Evolutionary conservation across 2,888 invertebrate species (phyloP).

Genomic region (Philereme vetulata): DNA sequence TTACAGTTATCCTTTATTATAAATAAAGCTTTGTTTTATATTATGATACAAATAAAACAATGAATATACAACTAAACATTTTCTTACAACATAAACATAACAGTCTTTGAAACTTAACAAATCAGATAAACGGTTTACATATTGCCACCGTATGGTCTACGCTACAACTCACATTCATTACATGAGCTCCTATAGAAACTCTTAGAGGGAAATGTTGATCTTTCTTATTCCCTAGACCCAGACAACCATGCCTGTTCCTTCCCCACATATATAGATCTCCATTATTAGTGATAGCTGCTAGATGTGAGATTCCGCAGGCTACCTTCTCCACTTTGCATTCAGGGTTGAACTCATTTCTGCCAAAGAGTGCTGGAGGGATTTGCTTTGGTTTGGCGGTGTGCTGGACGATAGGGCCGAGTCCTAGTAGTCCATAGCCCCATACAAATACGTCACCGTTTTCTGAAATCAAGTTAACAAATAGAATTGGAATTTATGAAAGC

Average conservation of each 20-base stretch:
- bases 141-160: constrained; percentile 93
- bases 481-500: not conserved
- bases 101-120: constrained; percentile 41
- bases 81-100: constrained; percentile 44
- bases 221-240: constrained; percentile 91
- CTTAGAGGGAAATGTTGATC: constrained; percentile 96
- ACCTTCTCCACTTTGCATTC: constrained; percentile 86
- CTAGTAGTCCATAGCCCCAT: constrained; percentile 97
- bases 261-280: constrained; percentile 98
- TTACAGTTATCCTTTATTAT: no score
- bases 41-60: no score
- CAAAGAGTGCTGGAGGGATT: constrained; percentile 93
- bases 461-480: constrained; percentile 55
- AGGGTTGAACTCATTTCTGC: constrained; percentile 91
- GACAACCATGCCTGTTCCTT: constrained; percentile 90
- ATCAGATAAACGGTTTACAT: constrained; percentile 86
- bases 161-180: constrained; percentile 89
- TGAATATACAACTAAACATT: constrained; percentile 28
- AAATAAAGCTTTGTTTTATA: no score
- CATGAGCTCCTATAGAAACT: constrained; percentile 90
- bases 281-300: constrained; percentile 91
- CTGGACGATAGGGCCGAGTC: constrained; percentile 92
- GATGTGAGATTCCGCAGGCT: constrained; percentile 87
- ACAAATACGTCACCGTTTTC: constrained; percentile 93
- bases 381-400: constrained; percentile 86